Percentiles rank a stretch among this genome's conserved stretches.
phyloP scores from a whole-genome alignment of 2,113 vertebrate genomes.

The Dipodomys merriami region DNA sequence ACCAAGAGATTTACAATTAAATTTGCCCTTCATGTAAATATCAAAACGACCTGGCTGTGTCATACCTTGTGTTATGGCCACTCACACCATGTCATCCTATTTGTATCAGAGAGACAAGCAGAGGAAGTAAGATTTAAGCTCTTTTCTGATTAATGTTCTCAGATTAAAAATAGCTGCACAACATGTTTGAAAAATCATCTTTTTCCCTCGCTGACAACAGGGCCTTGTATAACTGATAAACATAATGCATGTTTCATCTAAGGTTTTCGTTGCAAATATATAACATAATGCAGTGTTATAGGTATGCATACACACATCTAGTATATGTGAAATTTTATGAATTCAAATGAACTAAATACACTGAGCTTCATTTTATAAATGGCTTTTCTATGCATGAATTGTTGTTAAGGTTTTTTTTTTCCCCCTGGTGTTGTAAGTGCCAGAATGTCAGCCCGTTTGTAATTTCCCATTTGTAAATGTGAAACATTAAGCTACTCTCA shows the following conservation, averaged over 20 bases:
- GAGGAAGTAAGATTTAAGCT: conserved; percentile 80
- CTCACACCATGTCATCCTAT: conserved; percentile 88
- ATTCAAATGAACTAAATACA: conserved; percentile 77
- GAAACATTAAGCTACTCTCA: conserved; percentile 77
- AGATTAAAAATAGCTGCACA: conserved; percentile 80
- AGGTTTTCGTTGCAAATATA: conserved; percentile 73
- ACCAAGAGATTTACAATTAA: conserved; percentile 89
- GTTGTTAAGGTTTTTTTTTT: conserved; percentile 62
- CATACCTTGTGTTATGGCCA: conserved; percentile 83
- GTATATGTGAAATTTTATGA: conserved; percentile 80
- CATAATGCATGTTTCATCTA: conserved; percentile 83
- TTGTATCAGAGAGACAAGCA: conserved; percentile 81
- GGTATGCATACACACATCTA: not conserved
- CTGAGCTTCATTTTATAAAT: conserved; percentile 72
- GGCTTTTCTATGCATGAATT: conserved; percentile 73
- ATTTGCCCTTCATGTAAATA: conserved; percentile 89
- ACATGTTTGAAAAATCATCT: conserved; percentile 80
- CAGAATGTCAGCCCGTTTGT: conserved; percentile 68
- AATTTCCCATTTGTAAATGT: conserved; percentile 78
- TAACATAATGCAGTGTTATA: not conserved
- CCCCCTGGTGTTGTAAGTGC: conserved; percentile 41
- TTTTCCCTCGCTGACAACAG: conserved; percentile 88
- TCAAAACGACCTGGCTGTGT: conserved; percentile 86
- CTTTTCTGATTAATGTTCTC: conserved; percentile 83
- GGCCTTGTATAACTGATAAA: conserved; percentile 87